A percentile compares a stretch with the other conserved stretches of the same genome.
Conservation (phyloP, 2,888 invertebrate genomes). For the Abrostola tripartita region DNA sequence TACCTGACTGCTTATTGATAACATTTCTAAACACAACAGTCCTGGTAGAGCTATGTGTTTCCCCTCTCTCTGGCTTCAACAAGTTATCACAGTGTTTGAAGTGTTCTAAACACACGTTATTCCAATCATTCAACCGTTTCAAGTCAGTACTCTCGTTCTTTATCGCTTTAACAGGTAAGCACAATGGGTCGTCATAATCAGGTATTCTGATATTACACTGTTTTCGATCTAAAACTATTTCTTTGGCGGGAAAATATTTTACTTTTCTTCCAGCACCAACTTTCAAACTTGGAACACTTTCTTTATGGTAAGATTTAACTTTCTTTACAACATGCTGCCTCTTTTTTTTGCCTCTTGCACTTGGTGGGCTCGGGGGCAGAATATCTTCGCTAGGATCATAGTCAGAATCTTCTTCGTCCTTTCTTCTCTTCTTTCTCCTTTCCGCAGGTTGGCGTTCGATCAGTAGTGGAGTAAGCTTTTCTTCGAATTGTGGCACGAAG, state of each 20-base stretch:
- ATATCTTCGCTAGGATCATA: conserved; percentile 74
- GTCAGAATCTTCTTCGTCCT: conserved; percentile 76
- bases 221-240: conserved; percentile 57
- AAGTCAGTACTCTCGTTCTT: conserved; percentile 62
- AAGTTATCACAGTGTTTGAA: conserved; percentile 69
- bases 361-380: conserved; percentile 53
- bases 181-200: conserved; percentile 80
- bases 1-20: conserved; percentile 72
- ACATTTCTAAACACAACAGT: conserved; percentile 75
- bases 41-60: conserved; percentile 68
- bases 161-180: conserved; percentile 77
- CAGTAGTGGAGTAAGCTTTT: conserved; percentile 55
- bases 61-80: conserved; percentile 68
- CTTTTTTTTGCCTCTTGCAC: conserved; percentile 50
- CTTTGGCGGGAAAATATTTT: conserved; percentile 26
- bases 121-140: conserved; percentile 75
- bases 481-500: conserved; percentile 26
- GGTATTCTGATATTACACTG: conserved; percentile 72
- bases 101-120: conserved; percentile 77
- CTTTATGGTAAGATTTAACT: conserved; percentile 48
- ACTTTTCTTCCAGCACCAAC: conserved; percentile 19
- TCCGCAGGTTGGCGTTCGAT: conserved; percentile 62
- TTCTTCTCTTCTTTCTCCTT: conserved; percentile 61
- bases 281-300: conserved; percentile 30
- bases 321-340: conserved; percentile 39